phyloP scores from a whole-genome alignment of 2,888 invertebrate species.

The Agrenia bidenticulata region DNA sequence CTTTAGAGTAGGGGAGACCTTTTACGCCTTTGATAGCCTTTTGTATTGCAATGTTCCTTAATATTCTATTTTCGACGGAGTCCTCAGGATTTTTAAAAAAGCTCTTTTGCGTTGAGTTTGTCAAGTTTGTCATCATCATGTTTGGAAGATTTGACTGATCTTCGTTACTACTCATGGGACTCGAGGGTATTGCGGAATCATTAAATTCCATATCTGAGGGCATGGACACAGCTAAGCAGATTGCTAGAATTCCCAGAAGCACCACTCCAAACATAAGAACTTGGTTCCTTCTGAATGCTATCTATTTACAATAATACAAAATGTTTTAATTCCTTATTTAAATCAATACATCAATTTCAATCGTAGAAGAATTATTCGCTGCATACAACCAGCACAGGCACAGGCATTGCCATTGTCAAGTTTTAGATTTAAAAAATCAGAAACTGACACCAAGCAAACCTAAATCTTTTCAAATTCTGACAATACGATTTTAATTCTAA shows the following conservation, averaged over 20 bases:
- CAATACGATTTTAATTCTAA: too few relatives aligned
- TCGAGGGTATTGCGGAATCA: constrained; percentile 17
- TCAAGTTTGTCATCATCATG: constrained; percentile 24
- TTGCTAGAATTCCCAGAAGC: constrained; percentile 37
- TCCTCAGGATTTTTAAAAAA: constrained; percentile 28
- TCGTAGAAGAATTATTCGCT: too few relatives aligned
- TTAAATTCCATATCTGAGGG: constrained; percentile 40
- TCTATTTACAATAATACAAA: constrained; percentile 11
- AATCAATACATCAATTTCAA: too few relatives aligned
- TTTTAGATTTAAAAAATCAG: too few relatives aligned
- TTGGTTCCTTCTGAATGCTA: constrained; percentile 34
- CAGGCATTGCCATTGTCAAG: too few relatives aligned
- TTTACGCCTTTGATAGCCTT: constrained; percentile 31
- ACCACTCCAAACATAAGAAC: constrained; percentile 42
- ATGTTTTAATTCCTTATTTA: not conserved
- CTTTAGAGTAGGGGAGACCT: not conserved
- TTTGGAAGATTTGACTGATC: not conserved
- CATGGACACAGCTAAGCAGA: constrained; percentile 41
- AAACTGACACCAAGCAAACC: too few relatives aligned
- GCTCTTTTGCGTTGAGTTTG: constrained; percentile 32
- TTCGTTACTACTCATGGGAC: constrained; percentile 1
- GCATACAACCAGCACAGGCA: too few relatives aligned
- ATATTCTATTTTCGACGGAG: constrained; percentile 34
- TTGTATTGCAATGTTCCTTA: constrained; percentile 39
- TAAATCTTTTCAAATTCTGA: too few relatives aligned